A percentile compares a stretch with the other conserved stretches of the same genome.
phyloP scores from a whole-genome alignment of 2,797 vertebrate genomes.

The Ambastaia sidthimunki region DNA sequence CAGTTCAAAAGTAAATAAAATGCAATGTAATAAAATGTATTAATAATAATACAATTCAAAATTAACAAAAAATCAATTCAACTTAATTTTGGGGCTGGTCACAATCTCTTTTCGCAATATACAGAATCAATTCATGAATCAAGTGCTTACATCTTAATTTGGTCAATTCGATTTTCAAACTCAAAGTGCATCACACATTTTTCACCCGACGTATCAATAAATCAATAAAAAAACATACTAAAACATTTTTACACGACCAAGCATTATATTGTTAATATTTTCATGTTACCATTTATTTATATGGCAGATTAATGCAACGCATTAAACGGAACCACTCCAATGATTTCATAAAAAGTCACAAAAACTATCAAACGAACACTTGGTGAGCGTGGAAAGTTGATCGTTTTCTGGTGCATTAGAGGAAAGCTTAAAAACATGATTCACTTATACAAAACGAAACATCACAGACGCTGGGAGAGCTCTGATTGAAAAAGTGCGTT shows the following conservation, averaged over 20 bases:
- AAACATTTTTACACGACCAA: slow-evolving; percentile 32
- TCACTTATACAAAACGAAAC: slow-evolving; percentile 26
- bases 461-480: slow-evolving; percentile 64
- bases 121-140: not conserved
- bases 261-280: slow-evolving; percentile 19
- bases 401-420: slow-evolving; percentile 46
- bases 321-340: slow-evolving; percentile 18
- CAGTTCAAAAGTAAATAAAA: too few species aligned
- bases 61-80: not conserved
- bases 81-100: not conserved
- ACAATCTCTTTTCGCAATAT: not conserved
- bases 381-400: slow-evolving; percentile 37
- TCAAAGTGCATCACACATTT: slow-evolving; percentile 14
- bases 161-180: not conserved
- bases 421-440: slow-evolving; percentile 45
- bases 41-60: too few species aligned
- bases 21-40: too few species aligned
- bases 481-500: slow-evolving; percentile 76
- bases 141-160: slow-evolving; percentile 2
- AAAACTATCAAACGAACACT: not conserved
- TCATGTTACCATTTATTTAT: slow-evolving; percentile 16
- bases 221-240: not conserved
- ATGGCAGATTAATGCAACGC: slow-evolving; percentile 30
- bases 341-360: slow-evolving; percentile 25
- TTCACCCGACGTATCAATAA: too few species aligned